phyloP scores from a whole-genome alignment of 2,888 invertebrate genomes.

The Mimachlamys varia region DNA sequence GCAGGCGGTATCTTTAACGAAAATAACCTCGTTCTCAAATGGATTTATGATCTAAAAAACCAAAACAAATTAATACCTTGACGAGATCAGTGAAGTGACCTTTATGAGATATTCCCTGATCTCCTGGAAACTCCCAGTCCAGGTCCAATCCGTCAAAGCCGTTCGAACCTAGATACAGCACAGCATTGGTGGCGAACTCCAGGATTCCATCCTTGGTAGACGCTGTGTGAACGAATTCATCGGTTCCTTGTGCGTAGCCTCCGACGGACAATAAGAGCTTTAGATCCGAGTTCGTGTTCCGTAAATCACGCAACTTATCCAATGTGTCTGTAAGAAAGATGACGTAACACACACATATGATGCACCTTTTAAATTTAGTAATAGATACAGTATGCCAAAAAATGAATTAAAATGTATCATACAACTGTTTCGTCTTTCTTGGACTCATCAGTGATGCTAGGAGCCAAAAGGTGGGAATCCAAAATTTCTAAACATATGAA shows the following conservation, averaged over 20 bases:
- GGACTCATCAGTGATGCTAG: no score
- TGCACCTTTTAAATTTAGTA: no score
- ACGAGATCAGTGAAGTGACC: neutral
- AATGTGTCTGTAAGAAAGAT: neutral
- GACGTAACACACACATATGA: no score
- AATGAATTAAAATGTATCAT: no score
- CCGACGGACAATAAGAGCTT: neutral
- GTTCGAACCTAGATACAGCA: neutral
- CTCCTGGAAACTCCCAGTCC: slow-evolving; percentile 5
- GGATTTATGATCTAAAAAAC: no score
- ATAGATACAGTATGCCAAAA: no score
- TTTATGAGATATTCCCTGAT: neutral
- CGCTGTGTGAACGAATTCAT: neutral
- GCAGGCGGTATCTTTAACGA: no score
- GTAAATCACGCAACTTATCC: neutral
- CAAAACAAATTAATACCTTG: neutral
- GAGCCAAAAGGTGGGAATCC: no score
- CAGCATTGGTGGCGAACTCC: neutral
- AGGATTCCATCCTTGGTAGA: neutral
- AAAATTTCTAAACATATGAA: no score
- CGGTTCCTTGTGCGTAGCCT: neutral
- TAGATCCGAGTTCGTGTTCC: neutral
- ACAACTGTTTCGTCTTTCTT: no score
- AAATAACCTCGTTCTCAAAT: no score
- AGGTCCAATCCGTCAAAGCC: neutral